Base-by-base conservation (phyloP, 2,888 invertebrate genomes). In the Trisateles emortualis region DNA sequence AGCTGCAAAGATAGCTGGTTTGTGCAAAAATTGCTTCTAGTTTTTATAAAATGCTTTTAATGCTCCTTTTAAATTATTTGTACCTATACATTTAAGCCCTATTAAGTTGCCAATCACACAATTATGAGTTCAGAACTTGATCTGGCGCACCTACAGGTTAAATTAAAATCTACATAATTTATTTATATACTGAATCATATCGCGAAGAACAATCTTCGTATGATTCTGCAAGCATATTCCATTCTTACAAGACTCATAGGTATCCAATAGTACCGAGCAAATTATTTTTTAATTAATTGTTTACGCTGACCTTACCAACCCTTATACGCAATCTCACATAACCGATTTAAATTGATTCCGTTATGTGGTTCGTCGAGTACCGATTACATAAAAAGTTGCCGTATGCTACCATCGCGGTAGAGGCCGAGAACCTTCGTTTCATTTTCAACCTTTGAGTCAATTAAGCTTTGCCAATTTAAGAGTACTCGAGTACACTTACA, bases 391-490 rank as follows among this genome's bases (percentile, higher is more conserved):
- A 86, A 87, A 86, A 86, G 78, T 78, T 71, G 83, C 75, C 70
- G 64, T 59, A 40, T 44, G 66, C 64, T 42, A 41, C 42, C 64
- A 36, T 49, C 47, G 64, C 67, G 66, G 70, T 58, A 54, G 64
- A 58, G 60, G 68, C 72, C 72, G 74, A 70, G 68, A 59, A 43
- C 53, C 64, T 76, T 73, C 81, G 84, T 80, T 87, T 89, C 89
- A 90, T 90, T 92, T 90, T 86, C 83, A 90, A 85, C 85, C 87
- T 89, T 86, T 83, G 84, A 91, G 89, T 89, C 91, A 92, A 92
- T 92, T 92, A 92, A 92, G 86, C 86, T 83, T 86, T 76, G 87
- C 89, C 90, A 87, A 90, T 90, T 90, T 90, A 88, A 90, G 90
- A 85, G 85, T 83, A 79, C 81, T 70, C 81, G 78, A 81, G 83